Evolutionary conservation across 2,113 vertebrate species (phyloP).

Genomic region (Otolemur garnettii): DNA sequence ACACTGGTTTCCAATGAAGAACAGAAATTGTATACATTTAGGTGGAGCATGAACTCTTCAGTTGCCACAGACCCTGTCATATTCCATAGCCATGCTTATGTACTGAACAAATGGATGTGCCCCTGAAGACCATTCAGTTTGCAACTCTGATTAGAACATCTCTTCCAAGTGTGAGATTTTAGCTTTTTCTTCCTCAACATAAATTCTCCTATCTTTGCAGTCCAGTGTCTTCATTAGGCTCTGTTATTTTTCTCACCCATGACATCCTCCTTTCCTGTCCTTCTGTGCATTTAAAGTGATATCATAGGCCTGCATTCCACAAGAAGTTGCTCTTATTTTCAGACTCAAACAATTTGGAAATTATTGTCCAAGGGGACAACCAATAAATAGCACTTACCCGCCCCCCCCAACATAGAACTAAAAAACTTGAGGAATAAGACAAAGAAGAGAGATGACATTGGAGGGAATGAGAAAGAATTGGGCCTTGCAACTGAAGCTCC

Average conservation of each 20-base stretch:
- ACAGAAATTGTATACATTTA: not conserved
- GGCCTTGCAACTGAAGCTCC: not conserved
- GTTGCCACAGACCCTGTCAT: not conserved
- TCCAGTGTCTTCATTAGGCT: not conserved
- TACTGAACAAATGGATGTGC: not conserved
- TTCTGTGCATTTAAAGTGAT: not conserved
- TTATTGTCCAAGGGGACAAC: not conserved
- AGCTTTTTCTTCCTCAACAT: not conserved
- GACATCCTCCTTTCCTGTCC: not conserved
- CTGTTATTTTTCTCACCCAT: not conserved
- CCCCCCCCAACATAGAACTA: not conserved
- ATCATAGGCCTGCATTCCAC: not conserved
- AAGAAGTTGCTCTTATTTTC: not conserved
- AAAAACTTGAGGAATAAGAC: not conserved
- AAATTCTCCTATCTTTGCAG: not conserved
- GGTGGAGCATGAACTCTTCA: not conserved
- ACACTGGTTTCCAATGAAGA: not conserved
- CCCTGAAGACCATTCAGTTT: not conserved
- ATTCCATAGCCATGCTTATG: slow-evolving; percentile 27
- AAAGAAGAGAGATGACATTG: not conserved
- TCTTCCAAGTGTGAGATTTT: slow-evolving; percentile 46
- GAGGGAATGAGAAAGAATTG: not conserved
- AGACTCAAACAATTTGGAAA: not conserved
- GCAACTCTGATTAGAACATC: not conserved
- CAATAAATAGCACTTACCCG: not conserved